A percentile compares a stretch with the other conserved stretches of the same genome.
Conservation (phyloP, 2,797 vertebrate genomes). For the Lacerta bilineata region DNA sequence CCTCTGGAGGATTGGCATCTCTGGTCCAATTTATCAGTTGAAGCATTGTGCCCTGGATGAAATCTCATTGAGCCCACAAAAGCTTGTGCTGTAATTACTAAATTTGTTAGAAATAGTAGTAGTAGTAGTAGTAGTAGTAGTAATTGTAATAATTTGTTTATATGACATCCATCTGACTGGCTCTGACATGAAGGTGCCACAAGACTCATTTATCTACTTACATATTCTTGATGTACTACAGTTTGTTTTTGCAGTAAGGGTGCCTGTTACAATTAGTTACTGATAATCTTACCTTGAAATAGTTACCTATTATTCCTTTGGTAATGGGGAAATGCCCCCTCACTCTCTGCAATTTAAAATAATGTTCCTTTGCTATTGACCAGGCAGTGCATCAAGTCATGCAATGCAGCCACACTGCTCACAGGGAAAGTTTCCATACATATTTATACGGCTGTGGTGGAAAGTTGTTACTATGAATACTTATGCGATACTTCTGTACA, state of each 20-base stretch:
- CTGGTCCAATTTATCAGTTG: neutral
- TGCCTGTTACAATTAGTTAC: neutral
- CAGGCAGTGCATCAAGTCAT: neutral
- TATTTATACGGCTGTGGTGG: conserved; percentile 12
- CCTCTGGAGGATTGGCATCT: too few species aligned
- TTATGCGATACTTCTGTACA: conserved; percentile 41
- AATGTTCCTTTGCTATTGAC: neutral
- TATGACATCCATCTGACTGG: too few species aligned
- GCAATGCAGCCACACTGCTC: neutral
- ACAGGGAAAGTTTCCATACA: neutral
- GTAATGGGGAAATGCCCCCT: neutral
- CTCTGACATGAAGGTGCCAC: too few species aligned
- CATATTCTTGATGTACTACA: neutral
- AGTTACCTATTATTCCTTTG: neutral
- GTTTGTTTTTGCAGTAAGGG: neutral
- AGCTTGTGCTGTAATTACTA: too few species aligned
- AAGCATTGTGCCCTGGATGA: neutral
- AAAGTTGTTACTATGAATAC: neutral
- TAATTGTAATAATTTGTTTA: too few species aligned
- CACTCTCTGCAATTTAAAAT: neutral
- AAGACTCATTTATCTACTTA: too few species aligned
- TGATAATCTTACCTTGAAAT: neutral
- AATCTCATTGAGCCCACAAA: too few species aligned
- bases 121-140: too few species aligned
- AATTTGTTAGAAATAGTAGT: too few species aligned